Evolutionary conservation across 2,113 vertebrate genomes (phyloP).

Genomic region (Oreochromis spilurus): DNA sequence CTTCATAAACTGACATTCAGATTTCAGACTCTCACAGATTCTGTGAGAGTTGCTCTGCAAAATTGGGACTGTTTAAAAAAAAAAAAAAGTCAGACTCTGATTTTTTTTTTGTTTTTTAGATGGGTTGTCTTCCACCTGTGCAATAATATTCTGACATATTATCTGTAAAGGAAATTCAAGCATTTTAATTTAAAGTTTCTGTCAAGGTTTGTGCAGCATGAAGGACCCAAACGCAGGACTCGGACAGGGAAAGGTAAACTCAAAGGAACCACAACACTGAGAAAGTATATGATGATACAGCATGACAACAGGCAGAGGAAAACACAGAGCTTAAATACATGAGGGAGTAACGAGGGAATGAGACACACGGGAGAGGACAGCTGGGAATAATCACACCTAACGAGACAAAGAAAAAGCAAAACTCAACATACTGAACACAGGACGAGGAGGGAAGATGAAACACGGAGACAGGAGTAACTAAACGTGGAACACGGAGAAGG

Average conservation of each 20-base stretch:
- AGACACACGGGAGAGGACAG: background rate
- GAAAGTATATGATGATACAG: accelerated
- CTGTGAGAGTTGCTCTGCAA: accelerated
- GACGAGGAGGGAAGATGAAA: background rate
- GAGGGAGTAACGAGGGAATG: background rate
- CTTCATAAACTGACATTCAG: background rate
- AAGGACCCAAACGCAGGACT: background rate
- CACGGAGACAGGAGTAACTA: background rate
- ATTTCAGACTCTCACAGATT: background rate
- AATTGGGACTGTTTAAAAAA: background rate
- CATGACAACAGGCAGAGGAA: accelerated
- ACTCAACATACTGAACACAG: background rate
- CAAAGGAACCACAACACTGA: background rate
- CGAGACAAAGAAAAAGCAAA: background rate
- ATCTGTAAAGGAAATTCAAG: background rate
- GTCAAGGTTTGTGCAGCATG: background rate
- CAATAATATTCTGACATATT: background rate
- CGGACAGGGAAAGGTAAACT: accelerated
- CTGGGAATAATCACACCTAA: background rate
- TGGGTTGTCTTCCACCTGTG: background rate
- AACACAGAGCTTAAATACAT: background rate
- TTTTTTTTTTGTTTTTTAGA: background rate
- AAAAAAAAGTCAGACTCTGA: background rate
- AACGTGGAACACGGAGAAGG: background rate
- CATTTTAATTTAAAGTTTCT: background rate